Percentiles rank a stretch among this genome's conserved stretches.
Evolutionary conservation across 2,888 invertebrate genomes (phyloP).

Genomic region (Pristionchus maxplancki): DNA sequence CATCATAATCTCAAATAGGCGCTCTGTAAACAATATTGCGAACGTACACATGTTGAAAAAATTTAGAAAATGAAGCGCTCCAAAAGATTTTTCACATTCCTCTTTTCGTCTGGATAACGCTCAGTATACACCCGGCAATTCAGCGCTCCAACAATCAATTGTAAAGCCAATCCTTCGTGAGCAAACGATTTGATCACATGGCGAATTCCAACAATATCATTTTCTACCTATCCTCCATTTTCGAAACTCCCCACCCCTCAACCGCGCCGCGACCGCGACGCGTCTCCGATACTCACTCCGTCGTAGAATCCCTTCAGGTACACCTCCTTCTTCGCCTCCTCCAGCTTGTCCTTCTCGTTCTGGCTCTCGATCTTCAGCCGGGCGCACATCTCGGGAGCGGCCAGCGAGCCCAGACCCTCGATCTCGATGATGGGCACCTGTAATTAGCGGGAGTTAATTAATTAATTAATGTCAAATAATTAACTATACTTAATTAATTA

Average conservation of each 20-base stretch:
- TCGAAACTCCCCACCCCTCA: not conserved
- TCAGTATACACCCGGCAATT: too few relatives aligned
- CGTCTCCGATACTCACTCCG: constrained; percentile 77
- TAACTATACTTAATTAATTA: not conserved
- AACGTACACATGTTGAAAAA: too few relatives aligned
- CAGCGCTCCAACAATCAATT: too few relatives aligned
- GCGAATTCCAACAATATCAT: too few relatives aligned
- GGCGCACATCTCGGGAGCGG: constrained; percentile 89
- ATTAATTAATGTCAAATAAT: not conserved
- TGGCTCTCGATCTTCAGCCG: constrained; percentile 96
- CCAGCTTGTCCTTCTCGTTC: constrained; percentile 94
- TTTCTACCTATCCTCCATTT: too few relatives aligned
- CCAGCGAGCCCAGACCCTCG: constrained; percentile 82
- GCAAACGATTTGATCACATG: too few relatives aligned
- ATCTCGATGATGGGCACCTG: constrained; percentile 91
- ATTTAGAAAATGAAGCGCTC: too few relatives aligned
- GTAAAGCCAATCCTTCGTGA: too few relatives aligned
- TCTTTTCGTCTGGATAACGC: too few relatives aligned
- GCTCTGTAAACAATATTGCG: too few relatives aligned
- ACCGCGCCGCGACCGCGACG: not conserved
- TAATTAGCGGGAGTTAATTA: constrained; percentile 51
- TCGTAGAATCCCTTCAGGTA: constrained; percentile 96
- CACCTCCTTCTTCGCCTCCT: constrained; percentile 94
- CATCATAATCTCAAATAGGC: too few relatives aligned
- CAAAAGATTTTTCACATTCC: too few relatives aligned